phyloP scores from a whole-genome alignment of 2,797 vertebrate species.

The Synaphobranchus kaupii region DNA sequence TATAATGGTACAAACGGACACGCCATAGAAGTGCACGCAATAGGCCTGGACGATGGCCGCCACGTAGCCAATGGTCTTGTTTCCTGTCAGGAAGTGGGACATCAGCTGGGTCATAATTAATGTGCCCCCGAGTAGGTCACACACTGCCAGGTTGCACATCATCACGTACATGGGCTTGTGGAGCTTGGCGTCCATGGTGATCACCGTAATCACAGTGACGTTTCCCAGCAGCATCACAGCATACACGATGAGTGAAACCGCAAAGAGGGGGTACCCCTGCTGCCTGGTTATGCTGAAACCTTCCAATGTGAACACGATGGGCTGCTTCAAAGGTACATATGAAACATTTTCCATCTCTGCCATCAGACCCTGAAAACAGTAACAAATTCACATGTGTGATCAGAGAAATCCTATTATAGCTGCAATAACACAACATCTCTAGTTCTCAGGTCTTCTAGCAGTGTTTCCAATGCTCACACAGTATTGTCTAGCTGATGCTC shows the following conservation, averaged over 20 bases:
- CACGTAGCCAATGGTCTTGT: constrained; percentile 59
- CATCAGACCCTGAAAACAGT: background rate
- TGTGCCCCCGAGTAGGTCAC: constrained; percentile 65
- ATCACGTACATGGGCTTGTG: constrained; percentile 70
- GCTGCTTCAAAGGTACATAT: background rate
- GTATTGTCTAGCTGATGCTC: background rate
- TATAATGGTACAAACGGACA: constrained; percentile 63
- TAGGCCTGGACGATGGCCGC: constrained; percentile 70
- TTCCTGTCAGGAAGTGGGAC: constrained; percentile 48
- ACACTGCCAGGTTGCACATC: constrained; percentile 60
- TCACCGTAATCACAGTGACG: constrained; percentile 39
- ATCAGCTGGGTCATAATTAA: background rate
- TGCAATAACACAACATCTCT: background rate
- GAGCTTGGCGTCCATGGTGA: constrained; percentile 43
- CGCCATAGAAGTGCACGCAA: constrained; percentile 66
- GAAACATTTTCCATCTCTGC: constrained; percentile 55
- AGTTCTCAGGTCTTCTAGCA: background rate
- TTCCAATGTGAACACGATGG: constrained; percentile 57
- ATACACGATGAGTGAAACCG: background rate
- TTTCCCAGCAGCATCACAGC: constrained; percentile 48
- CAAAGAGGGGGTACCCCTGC: background rate
- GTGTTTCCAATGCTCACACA: background rate
- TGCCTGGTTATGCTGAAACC: constrained; percentile 45
- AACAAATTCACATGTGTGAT: background rate
- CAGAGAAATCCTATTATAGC: background rate